Evolutionary conservation across 1,140 invertebrate genomes (phyloP).

Genomic region (Druon quercuslanigerum): DNA sequence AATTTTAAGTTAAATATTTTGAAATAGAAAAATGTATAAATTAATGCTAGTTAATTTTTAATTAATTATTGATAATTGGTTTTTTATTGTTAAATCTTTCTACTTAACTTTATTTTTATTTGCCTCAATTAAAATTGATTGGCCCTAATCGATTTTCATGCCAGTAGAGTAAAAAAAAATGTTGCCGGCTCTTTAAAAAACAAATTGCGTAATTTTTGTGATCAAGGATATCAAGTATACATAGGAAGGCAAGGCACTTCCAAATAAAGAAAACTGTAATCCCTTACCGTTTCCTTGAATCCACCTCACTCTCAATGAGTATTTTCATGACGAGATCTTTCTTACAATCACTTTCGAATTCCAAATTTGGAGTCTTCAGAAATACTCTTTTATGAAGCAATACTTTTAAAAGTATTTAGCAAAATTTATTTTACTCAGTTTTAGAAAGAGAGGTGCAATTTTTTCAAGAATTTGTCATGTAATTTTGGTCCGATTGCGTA

Average conservation of each 20-base stretch:
- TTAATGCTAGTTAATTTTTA: too few species aligned
- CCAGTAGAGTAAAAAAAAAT: constrained; percentile 34
- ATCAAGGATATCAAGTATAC: constrained; percentile 64
- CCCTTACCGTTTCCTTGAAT: constrained; percentile 2
- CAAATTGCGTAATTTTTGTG: constrained; percentile 46
- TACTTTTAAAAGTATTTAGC: background rate
- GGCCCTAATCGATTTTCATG: background rate
- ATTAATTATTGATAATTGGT: too few species aligned
- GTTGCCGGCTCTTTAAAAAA: background rate
- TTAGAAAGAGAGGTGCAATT: too few species aligned
- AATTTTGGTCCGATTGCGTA: too few species aligned
- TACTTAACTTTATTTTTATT: constrained; percentile 42
- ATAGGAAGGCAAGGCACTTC: constrained; percentile 49
- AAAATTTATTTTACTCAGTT: background rate
- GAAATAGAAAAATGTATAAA: too few species aligned
- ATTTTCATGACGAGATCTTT: constrained; percentile 35
- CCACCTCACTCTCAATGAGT: constrained; percentile 22
- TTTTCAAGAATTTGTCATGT: too few species aligned
- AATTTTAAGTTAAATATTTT: too few species aligned
- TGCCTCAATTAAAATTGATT: too few species aligned
- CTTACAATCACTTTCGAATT: background rate
- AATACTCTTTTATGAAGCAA: background rate
- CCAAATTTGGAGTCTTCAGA: background rate
- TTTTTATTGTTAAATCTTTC: too few species aligned
- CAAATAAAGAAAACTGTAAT: constrained; percentile 59